Base-by-base conservation (phyloP, 1,140 invertebrate genomes). In the Pteromalus puparum region DNA sequence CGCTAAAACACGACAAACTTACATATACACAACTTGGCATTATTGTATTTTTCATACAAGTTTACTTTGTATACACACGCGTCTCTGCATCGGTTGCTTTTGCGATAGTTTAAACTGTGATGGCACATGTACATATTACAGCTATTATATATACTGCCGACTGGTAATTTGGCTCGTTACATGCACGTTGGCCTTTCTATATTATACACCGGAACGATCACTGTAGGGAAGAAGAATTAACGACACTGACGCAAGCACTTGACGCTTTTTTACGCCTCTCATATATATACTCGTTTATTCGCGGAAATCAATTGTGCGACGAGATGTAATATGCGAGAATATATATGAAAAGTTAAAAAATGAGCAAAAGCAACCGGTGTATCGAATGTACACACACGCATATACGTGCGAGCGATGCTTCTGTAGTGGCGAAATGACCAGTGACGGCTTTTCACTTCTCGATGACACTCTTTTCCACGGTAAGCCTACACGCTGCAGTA, bases 191-290 rank as follows among this genome's bases (percentile, higher is more conserved):
- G n/a, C 65, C 73, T 82, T 86, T 53, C 1, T 18, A 53, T 6
- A n/a, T n/a, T 2, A 1, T 18, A 87, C 85, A 85, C 84, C 86
- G 82, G 88, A 84, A 87, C 84, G 72, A 75, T n/a, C n/a, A n/a
- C 72, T 68, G 81, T 81, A 65, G 46, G n/a, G 61, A 84, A 61
- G 74, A 72, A 77, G 65, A 78, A 79, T 84, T 61, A 61, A n/a
- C 53, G 73, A 82, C 28, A 81, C 67, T 74, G 78, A 79, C 48
- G 72, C 48, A 10, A 65, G 21, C 48, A 61, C 80, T 81, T 73
- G 24, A 70, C 24, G 28, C 21, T 13, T 26, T 34, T 3, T 48
- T 72, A 21, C 30, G 2, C 26, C 67, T 18, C n/a, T n/a, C n/a
- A n/a, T n/a, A n/a, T n/a, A n/a, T n/a, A n/a, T n/a, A 34, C 30